phyloP scores from a whole-genome alignment of 2,113 vertebrate genomes.

The Odontophorus gujanensis region DNA sequence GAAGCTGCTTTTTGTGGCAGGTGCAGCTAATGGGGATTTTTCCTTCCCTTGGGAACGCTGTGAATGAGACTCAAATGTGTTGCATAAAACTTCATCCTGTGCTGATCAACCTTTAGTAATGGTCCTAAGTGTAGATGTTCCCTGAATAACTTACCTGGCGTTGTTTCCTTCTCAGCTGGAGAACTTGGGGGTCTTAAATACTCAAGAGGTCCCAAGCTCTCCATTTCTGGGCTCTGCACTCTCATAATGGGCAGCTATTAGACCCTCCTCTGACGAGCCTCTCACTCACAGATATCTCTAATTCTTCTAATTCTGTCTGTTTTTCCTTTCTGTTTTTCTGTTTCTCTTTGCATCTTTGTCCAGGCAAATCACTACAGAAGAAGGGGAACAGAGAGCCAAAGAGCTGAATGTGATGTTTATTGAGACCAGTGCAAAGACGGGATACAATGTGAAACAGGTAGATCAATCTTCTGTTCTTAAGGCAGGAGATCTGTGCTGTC shows the following conservation, averaged over 20 bases:
- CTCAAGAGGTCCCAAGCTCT: background rate
- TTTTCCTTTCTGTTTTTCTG: slow-evolving; percentile 14
- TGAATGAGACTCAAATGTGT: background rate
- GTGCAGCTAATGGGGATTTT: background rate
- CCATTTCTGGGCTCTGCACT: rapidly evolving
- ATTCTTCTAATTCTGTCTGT: background rate
- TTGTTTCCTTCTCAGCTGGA: background rate
- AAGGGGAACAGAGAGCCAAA: slow-evolving; percentile 94
- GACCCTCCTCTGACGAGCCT: rapidly evolving
- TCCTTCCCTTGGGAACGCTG: background rate
- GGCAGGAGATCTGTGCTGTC: background rate
- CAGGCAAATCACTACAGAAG: slow-evolving; percentile 96
- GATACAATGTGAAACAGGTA: slow-evolving; percentile 98
- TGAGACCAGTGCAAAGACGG: slow-evolving; percentile 96
- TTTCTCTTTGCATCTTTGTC: slow-evolving; percentile 66
- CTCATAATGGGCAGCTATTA: background rate
- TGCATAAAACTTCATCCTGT: background rate
- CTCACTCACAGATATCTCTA: background rate
- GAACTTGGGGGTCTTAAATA: background rate
- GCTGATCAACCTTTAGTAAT: background rate
- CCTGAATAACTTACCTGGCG: background rate
- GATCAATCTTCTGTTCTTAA: background rate
- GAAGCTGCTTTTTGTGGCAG: background rate
- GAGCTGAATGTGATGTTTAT: slow-evolving; percentile 98
- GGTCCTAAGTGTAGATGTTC: background rate